Base-by-base conservation (phyloP, 1,140 invertebrate genomes). In the Panonychus citri region DNA sequence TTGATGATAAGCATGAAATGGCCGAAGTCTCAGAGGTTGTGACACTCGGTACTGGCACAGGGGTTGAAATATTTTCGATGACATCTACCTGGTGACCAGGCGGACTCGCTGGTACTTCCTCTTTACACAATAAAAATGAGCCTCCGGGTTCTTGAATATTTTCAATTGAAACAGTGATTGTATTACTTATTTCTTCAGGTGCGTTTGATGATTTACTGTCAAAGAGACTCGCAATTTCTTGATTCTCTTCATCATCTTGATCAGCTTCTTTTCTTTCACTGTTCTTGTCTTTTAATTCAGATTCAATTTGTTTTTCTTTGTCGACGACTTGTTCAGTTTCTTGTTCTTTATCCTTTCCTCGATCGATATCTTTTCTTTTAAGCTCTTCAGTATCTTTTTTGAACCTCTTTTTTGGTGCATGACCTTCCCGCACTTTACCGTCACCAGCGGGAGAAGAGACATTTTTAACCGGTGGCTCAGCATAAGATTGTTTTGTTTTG, bases 41-140 rank as follows among this genome's bases (percentile, higher is more conserved):
- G 12, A 34, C 30, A 34, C 30, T 34, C 30, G 30, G 30, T 34
- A 34, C 30, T 34, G 30, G 30, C 30, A 34, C 30, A 34, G 30
- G 12, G 12, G 5, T 34, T 34, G 30, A 7, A 34, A 34, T 34
- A 12, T 5, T 34, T 5, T 34, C 30, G n/a, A 46, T 46, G 13
- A 19, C n/a, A 46, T 46, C 43, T 24, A n/a, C 8, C 19, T 46
- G 43, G 19, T 46, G 52, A 53, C 19, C 34, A n/a, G 27, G 52
- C 46, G 62, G 62, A 55, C 60, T 60, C 51, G 61, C 57, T 53
- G 62, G 62, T 65, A 89, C 85, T 27, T 82, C 85, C 69, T 88
- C 84, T 64, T 86, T 81, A 68, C 85, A 88, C 1, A 85, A 66
- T n/a, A 88, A 66, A 46, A 64, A 64, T 25, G 60, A 50, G 10